These are phyloP conservation scores for Caenorhabditis wallacei DNA, from an alignment of 2,888 invertebrate genomes.

Conservation along the genomic window DNA sequence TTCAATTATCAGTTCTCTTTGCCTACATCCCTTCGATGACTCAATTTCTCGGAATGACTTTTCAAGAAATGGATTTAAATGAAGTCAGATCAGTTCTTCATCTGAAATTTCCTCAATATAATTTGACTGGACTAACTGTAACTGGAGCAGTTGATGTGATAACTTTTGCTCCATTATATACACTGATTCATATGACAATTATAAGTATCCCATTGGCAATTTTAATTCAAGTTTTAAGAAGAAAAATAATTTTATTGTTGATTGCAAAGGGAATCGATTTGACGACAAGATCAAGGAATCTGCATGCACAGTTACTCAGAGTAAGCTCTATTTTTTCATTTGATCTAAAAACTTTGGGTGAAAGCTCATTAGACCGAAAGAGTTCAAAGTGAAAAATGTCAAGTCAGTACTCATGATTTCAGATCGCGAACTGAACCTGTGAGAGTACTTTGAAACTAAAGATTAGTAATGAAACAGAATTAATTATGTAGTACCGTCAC, in stretches of 20 bases:
- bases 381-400: background rate
- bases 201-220: constrained; percentile 33
- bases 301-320: constrained; percentile 39
- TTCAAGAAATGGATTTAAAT: constrained; percentile 7
- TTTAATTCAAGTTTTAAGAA: constrained; percentile 28
- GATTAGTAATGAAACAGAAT: too few relatives aligned
- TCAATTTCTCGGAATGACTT: constrained; percentile 7
- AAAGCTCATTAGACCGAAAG: constrained; percentile 1
- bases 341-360: background rate
- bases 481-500: too few relatives aligned
- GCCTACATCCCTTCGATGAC: constrained; percentile 32
- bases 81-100: background rate
- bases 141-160: constrained; percentile 21
- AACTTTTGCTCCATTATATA: constrained; percentile 19
- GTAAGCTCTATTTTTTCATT: constrained; percentile 3
- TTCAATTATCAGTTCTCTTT: constrained; percentile 13
- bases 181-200: constrained; percentile 42
- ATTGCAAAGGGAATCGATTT: constrained; percentile 15
- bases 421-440: background rate
- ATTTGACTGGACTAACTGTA: constrained; percentile 18
- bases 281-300: constrained; percentile 26
- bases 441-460: background rate
- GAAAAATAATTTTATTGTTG: constrained; percentile 35
- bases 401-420: background rate
- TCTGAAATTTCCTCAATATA: constrained; percentile 22